These are phyloP conservation scores for Drosophila kambysellisi DNA, from an alignment of 2,888 invertebrate species.

Conservation along the genomic window DNA sequence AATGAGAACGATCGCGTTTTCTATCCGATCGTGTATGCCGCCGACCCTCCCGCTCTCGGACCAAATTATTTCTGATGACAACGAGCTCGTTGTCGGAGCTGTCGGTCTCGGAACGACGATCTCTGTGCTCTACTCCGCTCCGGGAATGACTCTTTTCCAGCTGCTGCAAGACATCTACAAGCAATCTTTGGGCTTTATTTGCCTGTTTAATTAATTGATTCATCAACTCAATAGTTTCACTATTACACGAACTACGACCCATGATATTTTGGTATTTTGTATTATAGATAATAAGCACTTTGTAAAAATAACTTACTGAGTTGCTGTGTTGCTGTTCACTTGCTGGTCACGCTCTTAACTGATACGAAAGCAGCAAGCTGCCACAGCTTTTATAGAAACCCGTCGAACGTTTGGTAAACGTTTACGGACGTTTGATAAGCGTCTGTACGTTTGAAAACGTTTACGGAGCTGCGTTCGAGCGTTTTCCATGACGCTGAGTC, in stretches of 20 bases:
- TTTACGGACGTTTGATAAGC: not conserved
- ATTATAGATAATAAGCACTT: not conserved
- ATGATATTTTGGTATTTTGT: constrained; percentile 10
- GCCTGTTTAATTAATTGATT: constrained; percentile 23
- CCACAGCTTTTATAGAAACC: constrained; percentile 41
- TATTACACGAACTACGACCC: constrained; percentile 2
- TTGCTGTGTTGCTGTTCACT: constrained; percentile 13
- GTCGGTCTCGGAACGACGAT: not conserved
- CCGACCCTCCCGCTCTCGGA: constrained; percentile 14
- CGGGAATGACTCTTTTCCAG: not conserved
- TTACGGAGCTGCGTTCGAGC: constrained; percentile 28
- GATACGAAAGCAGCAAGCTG: constrained; percentile 15
- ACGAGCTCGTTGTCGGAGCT: constrained; percentile 20
- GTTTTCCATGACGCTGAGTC: constrained; percentile 39
- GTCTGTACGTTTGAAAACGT: not conserved
- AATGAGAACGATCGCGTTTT: constrained; percentile 57
- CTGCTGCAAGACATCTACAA: constrained; percentile 18
- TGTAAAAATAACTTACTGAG: constrained; percentile 3
- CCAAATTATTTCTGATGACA: not conserved
- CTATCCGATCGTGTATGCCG: constrained; percentile 22
- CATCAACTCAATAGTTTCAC: constrained; percentile 4
- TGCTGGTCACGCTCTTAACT: constrained; percentile 22
- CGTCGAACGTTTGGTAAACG: constrained; percentile 21
- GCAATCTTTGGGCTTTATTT: constrained; percentile 23
- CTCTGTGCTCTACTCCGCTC: not conserved